Conservation (phyloP, 64 coral and sea anemone genomes). For the Pocillopora verrucosa region DNA sequence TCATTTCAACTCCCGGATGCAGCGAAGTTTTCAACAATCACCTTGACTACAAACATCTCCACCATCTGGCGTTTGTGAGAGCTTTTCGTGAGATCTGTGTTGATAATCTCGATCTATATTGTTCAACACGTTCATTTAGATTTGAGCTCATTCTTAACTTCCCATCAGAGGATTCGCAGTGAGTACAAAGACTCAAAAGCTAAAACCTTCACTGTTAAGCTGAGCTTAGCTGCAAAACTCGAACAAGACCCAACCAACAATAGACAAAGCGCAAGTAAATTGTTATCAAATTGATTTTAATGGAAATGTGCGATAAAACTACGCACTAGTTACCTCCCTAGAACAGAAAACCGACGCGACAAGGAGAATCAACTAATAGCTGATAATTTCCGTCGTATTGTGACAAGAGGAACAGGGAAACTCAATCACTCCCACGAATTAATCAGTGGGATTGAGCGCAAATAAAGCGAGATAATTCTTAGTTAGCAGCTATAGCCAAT, state of each 20-base stretch:
- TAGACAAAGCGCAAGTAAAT: background rate
- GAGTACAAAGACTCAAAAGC: background rate
- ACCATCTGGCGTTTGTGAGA: slow-evolving; percentile 1
- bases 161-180: background rate
- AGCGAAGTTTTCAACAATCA: background rate
- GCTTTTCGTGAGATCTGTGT: background rate
- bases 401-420: background rate
- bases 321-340: background rate
- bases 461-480: slow-evolving; percentile 23
- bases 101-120: background rate
- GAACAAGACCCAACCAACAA: background rate
- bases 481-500: slow-evolving; percentile 2
- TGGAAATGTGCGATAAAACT: background rate
- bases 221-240: background rate
- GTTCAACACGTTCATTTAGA: background rate
- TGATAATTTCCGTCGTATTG: slow-evolving; percentile 32
- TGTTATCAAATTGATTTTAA: background rate
- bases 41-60: background rate
- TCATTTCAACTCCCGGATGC: slow-evolving; percentile 4
- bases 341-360: background rate
- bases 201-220: background rate
- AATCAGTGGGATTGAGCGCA: slow-evolving; percentile 10
- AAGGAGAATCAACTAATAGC: background rate
- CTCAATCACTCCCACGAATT: slow-evolving; percentile 7
- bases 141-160: background rate